Base-by-base conservation (phyloP, 2,113 vertebrate species). In the Thamnaconus septentrionalis region DNA sequence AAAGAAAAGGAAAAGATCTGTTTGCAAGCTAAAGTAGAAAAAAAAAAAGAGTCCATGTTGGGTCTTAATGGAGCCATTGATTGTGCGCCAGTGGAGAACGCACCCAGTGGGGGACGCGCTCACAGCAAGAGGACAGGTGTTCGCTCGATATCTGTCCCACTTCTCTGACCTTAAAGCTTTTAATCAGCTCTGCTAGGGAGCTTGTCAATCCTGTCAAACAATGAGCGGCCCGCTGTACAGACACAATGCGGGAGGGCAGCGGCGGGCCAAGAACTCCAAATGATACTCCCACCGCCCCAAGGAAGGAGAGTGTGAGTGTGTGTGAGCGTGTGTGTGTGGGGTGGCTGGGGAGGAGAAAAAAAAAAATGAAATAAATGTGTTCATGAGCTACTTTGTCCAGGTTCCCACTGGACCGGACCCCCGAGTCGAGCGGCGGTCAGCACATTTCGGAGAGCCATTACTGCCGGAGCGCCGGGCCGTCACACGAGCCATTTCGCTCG, bases 171-270 rank as follows among this genome's bases (percentile, higher is more conserved):
- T 90, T 88, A 89, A 90, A 90, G 89, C 88, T 89, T 90, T 89
- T 92, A 90, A 90, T 93, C 91, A 91, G 88, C 85, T 91, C 86
- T 86, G 83, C 86, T 73, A 81, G 85, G 76, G 84, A 92, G 83
- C 85, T 90, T 84, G 88, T 90, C 88, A 89, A 87, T 90, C 88
- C 79, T 86, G 86, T 90, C 90, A 87, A 88, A 88, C 83, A 80
- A 85, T 75, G 82, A 83, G 73, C 71, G 51, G 62, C 57, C 57
- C 75, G 62, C 63, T 40, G 66, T 70, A 67, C 59, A 79, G 78
- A 81, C 76, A 76, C 71, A 70, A 71, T 53, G 44, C 69, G 66
- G 66, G 69, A 77, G 69, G 79, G 63, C 70, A 73, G 51, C 42
- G 48, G 0, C 4, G 58, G 69, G 75, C 59, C 65, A 73, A 64